Percentiles rank a stretch among this genome's conserved stretches.
These are phyloP conservation scores for Cryptomyrus ogoouensis DNA, from an alignment of 2,113 vertebrate species.

Conservation along the genomic window DNA sequence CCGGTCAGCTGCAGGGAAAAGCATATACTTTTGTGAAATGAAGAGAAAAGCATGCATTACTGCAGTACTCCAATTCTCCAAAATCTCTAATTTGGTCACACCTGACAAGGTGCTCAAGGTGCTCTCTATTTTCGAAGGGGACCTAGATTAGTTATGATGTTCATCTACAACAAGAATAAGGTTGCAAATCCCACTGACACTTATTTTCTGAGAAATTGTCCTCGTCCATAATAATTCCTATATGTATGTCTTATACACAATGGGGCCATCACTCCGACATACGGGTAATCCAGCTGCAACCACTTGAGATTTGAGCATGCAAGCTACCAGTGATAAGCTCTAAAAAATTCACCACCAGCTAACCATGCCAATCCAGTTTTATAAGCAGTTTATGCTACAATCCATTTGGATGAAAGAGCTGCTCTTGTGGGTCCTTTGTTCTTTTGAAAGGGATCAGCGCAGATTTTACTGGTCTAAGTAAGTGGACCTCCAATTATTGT, in stretches of 20 bases:
- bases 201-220: neutral
- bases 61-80: neutral
- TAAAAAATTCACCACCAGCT: neutral
- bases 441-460: neutral
- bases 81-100: neutral
- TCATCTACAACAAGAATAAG: neutral
- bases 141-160: neutral
- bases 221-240: neutral
- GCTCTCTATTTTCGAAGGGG: neutral
- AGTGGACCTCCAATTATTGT: neutral
- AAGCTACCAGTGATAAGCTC: neutral
- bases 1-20: neutral
- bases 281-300: neutral
- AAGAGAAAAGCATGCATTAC: neutral
- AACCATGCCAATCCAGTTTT: neutral
- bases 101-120: neutral
- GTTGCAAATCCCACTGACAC: neutral
- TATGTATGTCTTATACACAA: neutral
- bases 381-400: neutral
- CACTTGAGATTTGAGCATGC: neutral
- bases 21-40: neutral
- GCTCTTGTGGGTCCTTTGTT: neutral
- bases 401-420: neutral
- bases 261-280: neutral
- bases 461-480: neutral